Base-by-base conservation (phyloP, 2,113 vertebrate genomes). In the Steatornis caripensis region DNA sequence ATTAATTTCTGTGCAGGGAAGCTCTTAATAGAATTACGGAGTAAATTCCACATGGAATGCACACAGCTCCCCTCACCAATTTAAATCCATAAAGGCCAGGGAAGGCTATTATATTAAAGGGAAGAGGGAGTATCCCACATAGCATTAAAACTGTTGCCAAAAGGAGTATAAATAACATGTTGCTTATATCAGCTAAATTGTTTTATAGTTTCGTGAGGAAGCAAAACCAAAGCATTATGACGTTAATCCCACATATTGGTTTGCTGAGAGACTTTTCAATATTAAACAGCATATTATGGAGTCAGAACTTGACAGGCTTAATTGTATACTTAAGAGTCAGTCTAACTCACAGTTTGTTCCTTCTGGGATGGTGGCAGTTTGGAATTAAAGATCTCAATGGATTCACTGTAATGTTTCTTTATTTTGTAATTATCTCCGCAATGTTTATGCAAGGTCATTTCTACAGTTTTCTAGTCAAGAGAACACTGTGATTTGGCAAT, bases 301-400 rank as follows among this genome's bases (percentile, higher is more conserved):
- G 81, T 86, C 92, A 74, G 87, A 91, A 85, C 81, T 94, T 94
- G 93, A 53, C 70, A 94, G 75, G 77, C 85, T 97, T 97, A 97
- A 97, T 97, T 96, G 89, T 83, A 77, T 93, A 55, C 55, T 97
- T 95, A 84, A 70, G 86, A 98, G 96, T 97, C 97, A 87, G 92
- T 49, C 90, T 92, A 87, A 93, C 87, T 96, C 90, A 70, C 95
- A 69, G 62, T 85, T 93, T 93, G 90, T 97, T 86, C 95, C 89
- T 95, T 95, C 95, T 95, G 94, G 82, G 53, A 80, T 74, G 62
- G 53, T 76, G 68, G 81, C 65, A 91, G 48, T 95, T 96, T 83
- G 72, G 68, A 97, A 96, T 96, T 97, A 97, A 93, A 93, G 45
- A 76, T 92, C 77, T 95, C 88, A 57, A 55, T 84, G 64, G 77